Evolutionary conservation across 2,113 vertebrate genomes (phyloP).

Genomic region (Poeciliopsis turrubarensis): DNA sequence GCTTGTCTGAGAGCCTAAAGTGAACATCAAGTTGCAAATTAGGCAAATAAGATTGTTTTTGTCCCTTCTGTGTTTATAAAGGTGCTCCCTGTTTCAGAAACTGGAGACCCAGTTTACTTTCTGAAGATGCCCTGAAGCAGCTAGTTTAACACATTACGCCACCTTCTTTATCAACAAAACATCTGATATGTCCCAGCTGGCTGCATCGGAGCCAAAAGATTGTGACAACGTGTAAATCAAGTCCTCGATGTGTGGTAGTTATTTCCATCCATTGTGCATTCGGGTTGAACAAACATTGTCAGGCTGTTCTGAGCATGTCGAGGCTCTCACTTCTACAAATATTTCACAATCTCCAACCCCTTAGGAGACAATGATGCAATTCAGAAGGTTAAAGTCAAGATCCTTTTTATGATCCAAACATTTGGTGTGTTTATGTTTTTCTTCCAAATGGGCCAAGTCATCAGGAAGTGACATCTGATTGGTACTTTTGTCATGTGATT

Average conservation of each 20-base stretch:
- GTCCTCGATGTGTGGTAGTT: slow-evolving; percentile 19
- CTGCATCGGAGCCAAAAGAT: slow-evolving; percentile 23
- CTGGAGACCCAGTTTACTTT: slow-evolving; percentile 7
- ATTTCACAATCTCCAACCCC: slow-evolving; percentile 28
- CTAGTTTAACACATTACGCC: slow-evolving; percentile 17
- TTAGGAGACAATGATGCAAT: slow-evolving; percentile 19
- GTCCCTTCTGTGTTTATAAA: not conserved
- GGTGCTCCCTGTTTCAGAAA: slow-evolving; percentile 2
- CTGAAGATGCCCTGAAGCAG: not conserved
- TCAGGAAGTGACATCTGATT: slow-evolving; percentile 12
- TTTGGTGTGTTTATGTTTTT: slow-evolving; percentile 2
- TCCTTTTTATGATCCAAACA: slow-evolving; percentile 18
- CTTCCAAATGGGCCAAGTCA: not conserved
- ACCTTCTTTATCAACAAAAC: slow-evolving; percentile 21
- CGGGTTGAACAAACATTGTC: slow-evolving; percentile 32
- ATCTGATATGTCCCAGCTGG: slow-evolving; percentile 44
- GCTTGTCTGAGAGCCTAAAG: not conserved
- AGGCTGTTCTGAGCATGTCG: slow-evolving; percentile 12
- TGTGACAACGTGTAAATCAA: slow-evolving; percentile 45
- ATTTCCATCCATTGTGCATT: slow-evolving; percentile 18
- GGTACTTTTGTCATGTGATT: slow-evolving; percentile 4
- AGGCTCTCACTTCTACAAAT: slow-evolving; percentile 14
- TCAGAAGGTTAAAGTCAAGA: not conserved
- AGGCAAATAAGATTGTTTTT: not conserved
- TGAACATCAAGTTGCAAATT: not conserved